Evolutionary conservation across 1,140 invertebrate genomes (phyloP), one percentile per base, ranked within the genome.

Genomic region (Heliconius nattereri): DNA sequence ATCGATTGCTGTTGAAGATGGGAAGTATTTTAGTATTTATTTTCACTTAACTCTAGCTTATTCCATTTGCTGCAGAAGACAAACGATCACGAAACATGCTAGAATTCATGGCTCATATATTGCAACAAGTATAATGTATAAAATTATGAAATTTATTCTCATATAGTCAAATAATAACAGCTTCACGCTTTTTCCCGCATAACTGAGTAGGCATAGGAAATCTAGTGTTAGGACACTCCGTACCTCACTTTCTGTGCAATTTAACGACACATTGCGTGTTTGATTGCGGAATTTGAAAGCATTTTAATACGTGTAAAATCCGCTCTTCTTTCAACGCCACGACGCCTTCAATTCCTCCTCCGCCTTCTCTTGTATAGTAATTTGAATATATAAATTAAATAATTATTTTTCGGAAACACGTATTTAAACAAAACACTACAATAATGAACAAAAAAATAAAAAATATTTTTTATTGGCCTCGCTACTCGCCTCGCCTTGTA

Each of bases 31-130:
- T 57, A 66, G 60, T 73, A 66, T 73, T 78, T 78, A 78, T 60
- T 70, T 78, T 78, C 78, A 78, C 78, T 78, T 78, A 71, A 77
- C 45, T 71, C 78, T 45, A 57, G 54, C 57, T 75, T 37, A 45
- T 78, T 78, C 70, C 7, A 32, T 45, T 71, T 71, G 66, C 73
- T 78, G 29, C 35, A 29, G 37, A 78, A 78, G 72, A 74, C 66
- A 57, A 57, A 78, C 73, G 78, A n/a, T 74, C 57, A 40, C 40
- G 60, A 60, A 35, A 74, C 78, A 78, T 78, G 78, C 78, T 74
- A 78, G 73, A 45, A 73, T 78, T 78, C 60, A 66, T 66, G 60
- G 60, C 60, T 29, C 72, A 74, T 57, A 73, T 73, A 60, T 60
- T 75, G 74, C 74, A 57, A 66, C 35, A 20, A 75, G 57, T 75